A percentile compares a stretch with the other conserved stretches of the same genome.
These are phyloP conservation scores for Sandelia bainsii DNA, from an alignment of 2,797 vertebrate genomes.

Conservation along the genomic window DNA sequence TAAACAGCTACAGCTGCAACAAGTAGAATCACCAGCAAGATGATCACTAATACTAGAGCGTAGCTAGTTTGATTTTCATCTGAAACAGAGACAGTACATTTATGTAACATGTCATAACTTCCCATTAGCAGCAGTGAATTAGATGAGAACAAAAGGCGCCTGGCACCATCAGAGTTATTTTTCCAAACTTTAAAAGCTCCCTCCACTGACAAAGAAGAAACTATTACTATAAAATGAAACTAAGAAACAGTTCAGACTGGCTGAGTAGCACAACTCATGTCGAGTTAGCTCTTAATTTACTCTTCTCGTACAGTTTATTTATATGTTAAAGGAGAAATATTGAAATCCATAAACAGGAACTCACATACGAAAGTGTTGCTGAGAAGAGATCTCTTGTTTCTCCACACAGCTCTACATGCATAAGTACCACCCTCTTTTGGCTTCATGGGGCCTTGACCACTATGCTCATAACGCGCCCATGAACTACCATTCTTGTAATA, in stretches of 20 bases:
- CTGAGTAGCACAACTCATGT: background rate
- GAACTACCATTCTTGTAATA: background rate
- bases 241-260: background rate
- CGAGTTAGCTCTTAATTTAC: background rate
- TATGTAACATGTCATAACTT: background rate
- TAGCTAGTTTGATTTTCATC: fast-evolving
- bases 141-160: too few relatives aligned
- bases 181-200: background rate
- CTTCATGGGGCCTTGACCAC: fast-evolving
- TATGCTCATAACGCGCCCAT: fast-evolving
- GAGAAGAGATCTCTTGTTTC: background rate
- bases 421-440: slow-evolving; percentile 7
- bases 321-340: background rate
- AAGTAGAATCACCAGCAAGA: fast-evolving
- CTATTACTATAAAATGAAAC: too few relatives aligned
- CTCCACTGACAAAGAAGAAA: background rate
- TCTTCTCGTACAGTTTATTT: background rate
- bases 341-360: slow-evolving; percentile 18
- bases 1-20: fast-evolving
- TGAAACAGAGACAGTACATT: slow-evolving; percentile 34
- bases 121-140: background rate
- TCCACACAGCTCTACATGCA: slow-evolving; percentile 39
- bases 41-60: fast-evolving
- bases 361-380: background rate
- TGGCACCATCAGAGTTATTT: background rate